phyloP scores from a whole-genome alignment of 2,888 invertebrate genomes.

The Stramonita haemastoma region DNA sequence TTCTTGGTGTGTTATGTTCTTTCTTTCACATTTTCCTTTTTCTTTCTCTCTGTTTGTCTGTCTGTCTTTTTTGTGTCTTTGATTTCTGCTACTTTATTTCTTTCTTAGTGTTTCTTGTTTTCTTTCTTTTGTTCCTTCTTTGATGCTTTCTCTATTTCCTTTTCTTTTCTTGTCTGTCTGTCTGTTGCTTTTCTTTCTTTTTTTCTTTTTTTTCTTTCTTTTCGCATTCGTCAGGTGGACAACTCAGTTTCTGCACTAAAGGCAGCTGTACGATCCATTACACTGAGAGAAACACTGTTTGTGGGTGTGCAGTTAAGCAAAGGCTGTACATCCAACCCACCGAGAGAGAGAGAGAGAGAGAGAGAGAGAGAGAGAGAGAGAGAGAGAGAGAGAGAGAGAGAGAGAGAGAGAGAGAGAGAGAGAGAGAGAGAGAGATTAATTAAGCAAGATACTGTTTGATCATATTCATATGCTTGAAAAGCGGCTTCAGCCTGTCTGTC shows the following conservation, averaged over 20 bases:
- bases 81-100: too few species aligned
- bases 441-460: not conserved
- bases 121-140: not conserved
- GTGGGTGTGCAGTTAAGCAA: not conserved
- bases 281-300: not conserved
- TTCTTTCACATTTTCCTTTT: not conserved
- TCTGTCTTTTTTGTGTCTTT: too few species aligned
- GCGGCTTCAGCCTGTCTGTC: not conserved
- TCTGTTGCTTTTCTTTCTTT: not conserved
- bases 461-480: not conserved
- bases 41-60: not conserved
- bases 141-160: not conserved
- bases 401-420: not conserved
- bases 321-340: not conserved
- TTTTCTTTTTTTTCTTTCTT: not conserved
- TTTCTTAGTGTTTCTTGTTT: not conserved
- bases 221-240: not conserved
- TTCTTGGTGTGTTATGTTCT: too few species aligned
- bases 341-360: not conserved
- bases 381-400: not conserved
- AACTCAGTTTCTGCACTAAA: not conserved
- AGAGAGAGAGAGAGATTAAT: not conserved
- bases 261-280: not conserved
- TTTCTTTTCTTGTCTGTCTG: too few species aligned
- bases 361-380: not conserved